phyloP scores from a whole-genome alignment of 2,113 vertebrate species.

The Erythrocercus mccallii region DNA sequence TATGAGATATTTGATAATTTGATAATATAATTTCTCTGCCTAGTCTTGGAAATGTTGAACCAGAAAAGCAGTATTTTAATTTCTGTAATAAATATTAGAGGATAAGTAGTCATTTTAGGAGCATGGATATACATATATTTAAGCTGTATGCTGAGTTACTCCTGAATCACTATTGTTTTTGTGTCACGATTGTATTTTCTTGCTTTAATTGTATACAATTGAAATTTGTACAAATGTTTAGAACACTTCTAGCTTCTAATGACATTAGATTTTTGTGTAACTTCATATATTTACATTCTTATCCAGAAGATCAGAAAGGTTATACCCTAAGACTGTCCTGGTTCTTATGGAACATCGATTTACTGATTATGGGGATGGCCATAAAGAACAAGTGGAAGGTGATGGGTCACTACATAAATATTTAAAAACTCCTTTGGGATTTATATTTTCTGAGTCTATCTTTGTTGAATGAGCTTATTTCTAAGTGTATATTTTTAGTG shows the following conservation, averaged over 20 bases:
- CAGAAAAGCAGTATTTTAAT: not conserved
- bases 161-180: not conserved
- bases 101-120: not conserved
- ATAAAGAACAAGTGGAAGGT: not conserved
- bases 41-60: not conserved
- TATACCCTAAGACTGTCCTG: not conserved
- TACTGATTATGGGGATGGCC: not conserved
- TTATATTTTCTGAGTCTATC: not conserved
- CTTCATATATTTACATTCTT: not conserved
- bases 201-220: not conserved
- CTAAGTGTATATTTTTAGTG: not conserved
- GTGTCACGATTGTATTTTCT: not conserved
- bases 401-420: not conserved
- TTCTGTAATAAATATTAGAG: not conserved
- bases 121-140: not conserved
- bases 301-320: not conserved
- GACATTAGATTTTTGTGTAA: not conserved
- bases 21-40: not conserved
- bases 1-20: not conserved
- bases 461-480: not conserved
- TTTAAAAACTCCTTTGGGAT: not conserved
- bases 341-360: not conserved
- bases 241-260: not conserved
- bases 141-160: not conserved
- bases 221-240: not conserved